A percentile compares a stretch with the other conserved stretches of the same genome.
phyloP scores from a whole-genome alignment of 2,797 vertebrate species.

The Sandelia bainsii region DNA sequence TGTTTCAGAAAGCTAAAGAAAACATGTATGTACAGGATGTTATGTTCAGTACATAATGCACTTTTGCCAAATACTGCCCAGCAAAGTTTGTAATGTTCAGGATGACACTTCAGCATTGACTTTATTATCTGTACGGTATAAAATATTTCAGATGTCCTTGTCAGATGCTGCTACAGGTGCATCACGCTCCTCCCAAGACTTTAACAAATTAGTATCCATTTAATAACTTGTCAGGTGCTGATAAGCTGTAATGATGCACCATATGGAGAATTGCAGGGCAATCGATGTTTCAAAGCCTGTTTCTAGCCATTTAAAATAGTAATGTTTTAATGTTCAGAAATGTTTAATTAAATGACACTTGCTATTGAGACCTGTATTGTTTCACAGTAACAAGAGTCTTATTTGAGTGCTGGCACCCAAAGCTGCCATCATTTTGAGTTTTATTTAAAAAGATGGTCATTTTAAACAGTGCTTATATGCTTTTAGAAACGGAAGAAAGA shows the following conservation, averaged over 20 bases:
- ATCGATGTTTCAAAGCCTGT: background rate
- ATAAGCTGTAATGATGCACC: conserved; percentile 4
- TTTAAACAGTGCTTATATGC: conserved; percentile 80
- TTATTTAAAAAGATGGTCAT: conserved; percentile 85
- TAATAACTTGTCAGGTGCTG: background rate
- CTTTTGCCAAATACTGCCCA: conserved; percentile 27
- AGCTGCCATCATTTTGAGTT: conserved; percentile 59
- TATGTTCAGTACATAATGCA: conserved; percentile 37
- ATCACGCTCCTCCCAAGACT: conserved; percentile 12
- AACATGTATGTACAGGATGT: background rate
- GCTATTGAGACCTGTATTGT: background rate
- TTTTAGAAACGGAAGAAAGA: conserved; percentile 77
- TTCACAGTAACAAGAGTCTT: conserved; percentile 13
- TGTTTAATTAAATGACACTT: conserved; percentile 38
- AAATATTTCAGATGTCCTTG: conserved; percentile 1
- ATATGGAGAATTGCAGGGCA: background rate
- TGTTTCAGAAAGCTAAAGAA: background rate
- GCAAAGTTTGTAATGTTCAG: conserved; percentile 11
- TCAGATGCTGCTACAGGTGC: conserved; percentile 10
- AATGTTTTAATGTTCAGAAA: conserved; percentile 40
- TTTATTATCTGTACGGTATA: background rate
- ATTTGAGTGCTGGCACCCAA: conserved; percentile 28
- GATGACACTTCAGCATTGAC: background rate
- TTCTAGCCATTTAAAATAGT: conserved; percentile 19
- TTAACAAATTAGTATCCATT: background rate